Evolutionary conservation across 53 echinoderm and acorn worm species (phyloP).

Genomic region (Zoroaster sp.): DNA sequence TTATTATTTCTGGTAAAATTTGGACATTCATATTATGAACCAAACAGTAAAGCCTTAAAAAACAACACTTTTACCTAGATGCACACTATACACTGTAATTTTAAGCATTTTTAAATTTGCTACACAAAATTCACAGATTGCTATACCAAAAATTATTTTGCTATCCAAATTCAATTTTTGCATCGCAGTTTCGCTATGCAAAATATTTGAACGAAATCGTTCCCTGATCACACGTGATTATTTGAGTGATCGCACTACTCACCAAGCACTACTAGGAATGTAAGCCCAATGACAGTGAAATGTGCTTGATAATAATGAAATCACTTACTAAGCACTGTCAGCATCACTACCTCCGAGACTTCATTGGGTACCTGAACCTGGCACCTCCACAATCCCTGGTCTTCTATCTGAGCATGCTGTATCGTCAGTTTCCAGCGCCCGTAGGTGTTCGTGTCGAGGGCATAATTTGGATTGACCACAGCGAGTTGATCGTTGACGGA

Average conservation of each 20-base stretch:
- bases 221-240: no score
- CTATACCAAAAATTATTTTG: background rate
- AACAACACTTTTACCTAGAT: no score
- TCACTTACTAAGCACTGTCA: conserved; percentile 21
- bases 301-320: background rate
- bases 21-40: no score
- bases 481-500: background rate
- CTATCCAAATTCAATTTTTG: background rate
- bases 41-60: no score
- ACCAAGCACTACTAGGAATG: no score
- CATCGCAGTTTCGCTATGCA: no score
- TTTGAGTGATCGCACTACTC: background rate
- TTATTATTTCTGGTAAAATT: no score
- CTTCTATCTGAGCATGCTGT: background rate
- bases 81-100: no score
- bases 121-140: background rate
- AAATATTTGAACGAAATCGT: background rate
- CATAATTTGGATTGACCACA: background rate
- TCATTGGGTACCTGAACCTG: background rate
- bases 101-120: no score
- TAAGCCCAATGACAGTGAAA: background rate
- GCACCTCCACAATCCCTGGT: conserved; percentile 26
- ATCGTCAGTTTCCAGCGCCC: conserved; percentile 20
- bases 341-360: background rate
- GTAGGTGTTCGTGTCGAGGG: background rate